A percentile compares a stretch with the other conserved stretches of the same genome.
phyloP scores from a whole-genome alignment of 2,888 invertebrate species.

The Desoria tigrina region DNA sequence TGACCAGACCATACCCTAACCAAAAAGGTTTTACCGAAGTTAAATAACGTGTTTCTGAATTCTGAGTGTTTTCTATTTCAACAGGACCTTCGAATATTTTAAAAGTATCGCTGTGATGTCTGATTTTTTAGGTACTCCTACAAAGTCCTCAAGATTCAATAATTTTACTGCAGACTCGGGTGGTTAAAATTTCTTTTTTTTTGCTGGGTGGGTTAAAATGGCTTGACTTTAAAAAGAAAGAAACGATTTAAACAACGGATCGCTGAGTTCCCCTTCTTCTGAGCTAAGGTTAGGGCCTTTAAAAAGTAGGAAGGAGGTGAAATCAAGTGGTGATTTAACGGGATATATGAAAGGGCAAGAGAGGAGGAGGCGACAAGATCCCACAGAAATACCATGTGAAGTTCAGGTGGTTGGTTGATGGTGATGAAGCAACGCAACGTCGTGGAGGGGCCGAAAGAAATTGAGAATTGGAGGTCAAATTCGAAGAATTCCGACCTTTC shows the following conservation, averaged over 20 bases:
- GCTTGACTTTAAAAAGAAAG: neutral
- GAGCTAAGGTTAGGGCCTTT: conserved; percentile 2
- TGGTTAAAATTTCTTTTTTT: neutral
- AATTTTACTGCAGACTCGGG: neutral
- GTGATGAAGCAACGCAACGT: neutral
- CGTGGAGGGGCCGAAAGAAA: neutral
- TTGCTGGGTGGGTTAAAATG: conserved; percentile 3
- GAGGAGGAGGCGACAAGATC: neutral
- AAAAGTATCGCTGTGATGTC: neutral
- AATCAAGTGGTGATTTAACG: neutral
- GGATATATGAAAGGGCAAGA: neutral
- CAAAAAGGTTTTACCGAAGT: too few species aligned
- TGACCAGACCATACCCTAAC: too few species aligned
- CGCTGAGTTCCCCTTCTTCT: neutral
- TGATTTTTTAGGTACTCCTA: conserved; percentile 6
- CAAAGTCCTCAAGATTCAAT: neutral
- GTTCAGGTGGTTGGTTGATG: neutral
- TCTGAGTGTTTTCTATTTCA: neutral
- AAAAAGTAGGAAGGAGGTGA: conserved; percentile 2
- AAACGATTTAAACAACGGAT: neutral
- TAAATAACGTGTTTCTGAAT: too few species aligned
- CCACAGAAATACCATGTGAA: neutral
- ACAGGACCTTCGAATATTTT: neutral
- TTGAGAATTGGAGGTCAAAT: too few species aligned
- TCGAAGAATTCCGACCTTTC: too few species aligned